Conservation (phyloP, 2,797 vertebrate genomes). For the Carduelis carduelis region DNA sequence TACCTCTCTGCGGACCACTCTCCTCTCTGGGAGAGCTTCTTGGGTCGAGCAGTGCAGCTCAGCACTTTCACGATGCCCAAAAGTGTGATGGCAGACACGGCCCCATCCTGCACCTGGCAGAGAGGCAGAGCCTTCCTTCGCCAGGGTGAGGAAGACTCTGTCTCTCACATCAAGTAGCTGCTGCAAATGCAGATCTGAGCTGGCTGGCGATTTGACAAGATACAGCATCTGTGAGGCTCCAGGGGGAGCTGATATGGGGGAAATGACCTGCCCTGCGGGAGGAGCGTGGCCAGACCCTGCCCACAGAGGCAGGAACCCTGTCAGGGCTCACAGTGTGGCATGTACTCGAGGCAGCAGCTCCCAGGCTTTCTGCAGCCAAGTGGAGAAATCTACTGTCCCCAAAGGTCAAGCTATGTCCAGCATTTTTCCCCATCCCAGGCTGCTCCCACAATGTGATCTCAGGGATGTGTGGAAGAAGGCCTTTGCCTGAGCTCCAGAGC, state of each 20-base stretch:
- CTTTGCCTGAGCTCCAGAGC: background rate
- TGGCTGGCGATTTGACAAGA: background rate
- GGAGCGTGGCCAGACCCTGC: background rate
- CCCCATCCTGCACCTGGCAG: rapidly evolving
- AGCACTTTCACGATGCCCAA: background rate
- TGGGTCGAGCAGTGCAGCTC: background rate
- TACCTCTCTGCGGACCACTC: background rate
- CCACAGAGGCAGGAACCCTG: background rate
- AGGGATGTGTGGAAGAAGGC: background rate
- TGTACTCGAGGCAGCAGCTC: rapidly evolving
- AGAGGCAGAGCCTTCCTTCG: background rate
- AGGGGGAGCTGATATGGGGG: background rate
- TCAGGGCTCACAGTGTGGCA: background rate
- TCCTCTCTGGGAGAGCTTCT: background rate
- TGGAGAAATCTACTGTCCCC: background rate
- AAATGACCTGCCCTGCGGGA: background rate
- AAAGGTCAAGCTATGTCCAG: background rate
- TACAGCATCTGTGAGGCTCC: background rate
- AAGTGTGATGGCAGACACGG: rapidly evolving
- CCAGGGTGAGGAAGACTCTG: background rate
- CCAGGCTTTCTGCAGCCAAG: background rate
- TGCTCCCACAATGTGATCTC: background rate
- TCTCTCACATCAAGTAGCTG: background rate
- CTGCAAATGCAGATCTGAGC: background rate
- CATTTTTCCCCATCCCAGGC: background rate